Conservation (phyloP, 1,140 invertebrate genomes). For the Campoletis sonorensis region DNA sequence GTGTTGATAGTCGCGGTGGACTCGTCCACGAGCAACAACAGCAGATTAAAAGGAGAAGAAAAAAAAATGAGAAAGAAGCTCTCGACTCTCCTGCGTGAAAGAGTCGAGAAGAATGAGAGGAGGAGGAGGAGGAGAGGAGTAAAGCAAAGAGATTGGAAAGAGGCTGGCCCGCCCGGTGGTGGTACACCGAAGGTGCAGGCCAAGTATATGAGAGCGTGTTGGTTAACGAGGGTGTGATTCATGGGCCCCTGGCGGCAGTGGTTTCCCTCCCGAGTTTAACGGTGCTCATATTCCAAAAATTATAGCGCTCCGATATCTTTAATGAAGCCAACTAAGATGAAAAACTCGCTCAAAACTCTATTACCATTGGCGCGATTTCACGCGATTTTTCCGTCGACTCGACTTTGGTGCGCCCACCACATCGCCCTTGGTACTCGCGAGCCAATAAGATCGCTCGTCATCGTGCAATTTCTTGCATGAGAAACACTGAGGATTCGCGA, state of each 20-base stretch:
- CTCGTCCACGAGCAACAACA: slow-evolving; percentile 2
- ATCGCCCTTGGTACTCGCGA: too few relatives aligned
- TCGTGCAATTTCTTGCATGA: slow-evolving; percentile 39
- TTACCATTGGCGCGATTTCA: slow-evolving; percentile 22
- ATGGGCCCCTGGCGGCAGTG: slow-evolving; percentile 64
- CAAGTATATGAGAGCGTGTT: slow-evolving; percentile 57
- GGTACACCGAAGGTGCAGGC: slow-evolving; percentile 44
- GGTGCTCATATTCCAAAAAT: slow-evolving; percentile 67
- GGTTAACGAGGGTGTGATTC: slow-evolving; percentile 74
- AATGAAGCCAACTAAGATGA: slow-evolving; percentile 36
- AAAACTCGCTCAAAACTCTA: slow-evolving; percentile 43
- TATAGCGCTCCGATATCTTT: slow-evolving; percentile 46
- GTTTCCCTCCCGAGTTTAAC: slow-evolving; percentile 56
- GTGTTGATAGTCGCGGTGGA: slow-evolving; percentile 39
- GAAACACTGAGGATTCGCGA: slow-evolving; percentile 46
- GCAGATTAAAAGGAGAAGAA: slow-evolving; percentile 4
- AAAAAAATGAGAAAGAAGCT: slow-evolving; percentile 17
- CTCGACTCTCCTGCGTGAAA: background rate
- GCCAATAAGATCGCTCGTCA: too few relatives aligned
- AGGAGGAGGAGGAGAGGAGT: slow-evolving; percentile 18
- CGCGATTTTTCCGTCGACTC: background rate
- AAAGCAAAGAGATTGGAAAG: slow-evolving; percentile 41
- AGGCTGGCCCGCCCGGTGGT: slow-evolving; percentile 30
- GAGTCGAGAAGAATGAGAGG: background rate
- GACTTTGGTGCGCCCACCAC: background rate